phyloP scores from a whole-genome alignment of 2,888 invertebrate species.

The Cancer borealis region DNA sequence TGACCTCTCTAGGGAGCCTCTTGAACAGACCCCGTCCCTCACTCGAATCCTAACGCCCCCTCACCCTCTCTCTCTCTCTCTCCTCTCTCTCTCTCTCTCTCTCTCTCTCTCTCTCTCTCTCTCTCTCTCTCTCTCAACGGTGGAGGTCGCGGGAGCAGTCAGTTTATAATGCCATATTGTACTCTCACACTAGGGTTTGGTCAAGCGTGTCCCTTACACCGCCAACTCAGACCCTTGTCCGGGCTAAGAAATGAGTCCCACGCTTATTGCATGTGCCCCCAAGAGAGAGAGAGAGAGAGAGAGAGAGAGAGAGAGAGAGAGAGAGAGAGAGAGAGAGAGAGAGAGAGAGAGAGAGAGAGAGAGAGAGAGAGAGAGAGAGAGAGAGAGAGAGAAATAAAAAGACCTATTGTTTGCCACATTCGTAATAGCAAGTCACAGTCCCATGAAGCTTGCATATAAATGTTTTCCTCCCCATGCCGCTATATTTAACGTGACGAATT shows the following conservation, averaged over 20 bases:
- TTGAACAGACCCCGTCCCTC: not conserved
- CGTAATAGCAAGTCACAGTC: too few relatives aligned
- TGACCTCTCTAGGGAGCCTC: not conserved
- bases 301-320: not conserved
- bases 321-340: not conserved
- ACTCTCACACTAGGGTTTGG: not conserved
- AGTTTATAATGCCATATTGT: conserved; percentile 18
- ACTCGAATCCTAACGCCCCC: not conserved
- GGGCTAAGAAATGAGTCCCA: not conserved
- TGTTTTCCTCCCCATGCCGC: too few relatives aligned
- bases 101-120: conserved; percentile 7
- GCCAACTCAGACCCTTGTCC: not conserved
- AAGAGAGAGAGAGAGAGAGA: not conserved
- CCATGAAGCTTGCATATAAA: too few relatives aligned
- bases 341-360: conserved; percentile 20
- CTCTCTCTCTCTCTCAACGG: not conserved
- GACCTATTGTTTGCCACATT: too few relatives aligned
- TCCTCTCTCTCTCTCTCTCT: conserved; percentile 30
- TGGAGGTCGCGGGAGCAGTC: not conserved
- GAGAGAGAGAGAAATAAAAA: not conserved
- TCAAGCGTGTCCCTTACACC: not conserved
- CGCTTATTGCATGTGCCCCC: not conserved
- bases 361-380: conserved; percentile 9
- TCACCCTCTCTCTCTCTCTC: conserved; percentile 23
- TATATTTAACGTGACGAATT: too few relatives aligned